Evolutionary conservation across 2,113 vertebrate species (phyloP).

Genomic region (Mixornis gularis): DNA sequence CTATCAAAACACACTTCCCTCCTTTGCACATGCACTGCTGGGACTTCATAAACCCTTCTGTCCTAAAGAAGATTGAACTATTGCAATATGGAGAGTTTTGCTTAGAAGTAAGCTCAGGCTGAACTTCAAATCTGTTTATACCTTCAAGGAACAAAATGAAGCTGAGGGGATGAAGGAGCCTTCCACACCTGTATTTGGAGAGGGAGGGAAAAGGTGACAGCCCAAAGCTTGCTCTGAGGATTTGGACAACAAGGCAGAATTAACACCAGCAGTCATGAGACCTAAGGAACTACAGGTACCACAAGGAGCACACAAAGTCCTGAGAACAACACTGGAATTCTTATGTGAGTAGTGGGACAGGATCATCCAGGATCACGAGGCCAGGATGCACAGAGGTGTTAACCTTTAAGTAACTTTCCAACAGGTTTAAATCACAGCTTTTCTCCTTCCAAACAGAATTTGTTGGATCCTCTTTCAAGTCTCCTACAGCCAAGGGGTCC

Average conservation of each 20-base stretch:
- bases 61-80: background rate
- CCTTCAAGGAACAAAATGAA: background rate
- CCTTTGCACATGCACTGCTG: background rate
- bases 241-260: background rate
- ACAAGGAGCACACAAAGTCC: background rate
- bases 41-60: background rate
- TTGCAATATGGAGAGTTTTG: background rate
- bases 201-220: background rate
- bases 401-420: background rate
- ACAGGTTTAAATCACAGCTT: background rate
- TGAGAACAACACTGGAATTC: background rate
- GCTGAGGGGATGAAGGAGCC: background rate
- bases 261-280: background rate
- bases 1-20: background rate
- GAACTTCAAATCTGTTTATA: background rate
- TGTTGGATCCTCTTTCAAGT: background rate
- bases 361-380: background rate
- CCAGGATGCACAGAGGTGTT: background rate
- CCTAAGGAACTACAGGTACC: background rate
- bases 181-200: background rate
- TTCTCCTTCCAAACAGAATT: background rate
- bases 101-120: background rate
- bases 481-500: background rate
- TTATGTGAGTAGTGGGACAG: background rate
- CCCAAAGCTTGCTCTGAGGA: background rate